Conservation (phyloP, 2,888 invertebrate species). For the Neria commutata region DNA sequence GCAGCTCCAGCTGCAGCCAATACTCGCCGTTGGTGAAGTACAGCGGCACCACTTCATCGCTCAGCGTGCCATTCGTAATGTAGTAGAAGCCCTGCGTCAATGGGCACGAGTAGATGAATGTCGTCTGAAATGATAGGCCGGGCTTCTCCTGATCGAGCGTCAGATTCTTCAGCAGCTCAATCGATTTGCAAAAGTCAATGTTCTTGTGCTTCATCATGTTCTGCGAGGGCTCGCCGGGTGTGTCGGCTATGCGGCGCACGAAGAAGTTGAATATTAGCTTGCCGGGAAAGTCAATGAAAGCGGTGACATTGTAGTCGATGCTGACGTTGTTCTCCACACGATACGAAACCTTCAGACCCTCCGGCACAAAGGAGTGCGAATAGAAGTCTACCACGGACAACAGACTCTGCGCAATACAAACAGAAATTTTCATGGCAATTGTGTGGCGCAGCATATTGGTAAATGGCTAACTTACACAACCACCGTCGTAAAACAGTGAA, state of each 20-base stretch:
- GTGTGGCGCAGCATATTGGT: too few species aligned
- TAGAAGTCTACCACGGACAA: conserved; percentile 40
- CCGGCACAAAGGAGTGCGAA: conserved; percentile 48
- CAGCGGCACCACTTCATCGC: conserved; percentile 30
- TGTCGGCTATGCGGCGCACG: conserved; percentile 34
- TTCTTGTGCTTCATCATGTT: conserved; percentile 40
- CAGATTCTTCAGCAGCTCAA: conserved; percentile 44
- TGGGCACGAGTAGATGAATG: conserved; percentile 47
- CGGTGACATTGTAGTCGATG: conserved; percentile 43
- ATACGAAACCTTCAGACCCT: conserved; percentile 37
- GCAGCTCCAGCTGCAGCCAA: conserved; percentile 40
- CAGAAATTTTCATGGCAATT: too few species aligned
- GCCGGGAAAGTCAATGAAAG: conserved; percentile 42
- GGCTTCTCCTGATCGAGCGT: conserved; percentile 27
- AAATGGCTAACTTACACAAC: too few species aligned
- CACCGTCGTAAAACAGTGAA: too few species aligned
- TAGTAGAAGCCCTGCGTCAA: conserved; percentile 48
- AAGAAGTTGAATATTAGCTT: conserved; percentile 46
- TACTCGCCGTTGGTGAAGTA: conserved; percentile 40
- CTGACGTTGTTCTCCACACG: conserved; percentile 25
- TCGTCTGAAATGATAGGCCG: conserved; percentile 34
- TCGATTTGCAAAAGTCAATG: conserved; percentile 44
- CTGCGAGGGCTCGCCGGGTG: conserved; percentile 22
- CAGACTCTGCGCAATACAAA: too few species aligned
- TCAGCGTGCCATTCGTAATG: conserved; percentile 28